A percentile compares a stretch with the other conserved stretches of the same genome.
phyloP scores from a whole-genome alignment of 2,113 vertebrate genomes.

The Mus spicilegus region DNA sequence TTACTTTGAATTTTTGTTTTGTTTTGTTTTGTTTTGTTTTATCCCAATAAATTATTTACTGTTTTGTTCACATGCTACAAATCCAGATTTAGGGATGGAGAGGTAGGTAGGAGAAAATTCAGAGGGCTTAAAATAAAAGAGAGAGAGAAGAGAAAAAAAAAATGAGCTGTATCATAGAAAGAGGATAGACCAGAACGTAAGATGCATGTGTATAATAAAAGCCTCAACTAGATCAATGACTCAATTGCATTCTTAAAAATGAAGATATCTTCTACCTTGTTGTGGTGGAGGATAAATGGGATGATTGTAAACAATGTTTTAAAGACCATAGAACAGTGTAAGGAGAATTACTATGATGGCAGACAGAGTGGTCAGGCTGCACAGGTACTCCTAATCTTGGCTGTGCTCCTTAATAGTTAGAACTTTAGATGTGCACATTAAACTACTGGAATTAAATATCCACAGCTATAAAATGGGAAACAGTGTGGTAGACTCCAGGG shows the following conservation, averaged over 20 bases:
- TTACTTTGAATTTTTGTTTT: not conserved
- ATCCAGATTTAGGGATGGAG: not conserved
- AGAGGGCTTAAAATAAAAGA: not conserved
- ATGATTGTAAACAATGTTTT: not conserved
- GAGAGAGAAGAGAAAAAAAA: not conserved
- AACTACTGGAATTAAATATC: not conserved
- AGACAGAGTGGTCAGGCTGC: not conserved
- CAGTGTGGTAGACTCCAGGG: not conserved
- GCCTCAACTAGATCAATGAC: not conserved
- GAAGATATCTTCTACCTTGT: not conserved
- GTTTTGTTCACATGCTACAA: not conserved
- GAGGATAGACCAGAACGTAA: not conserved
- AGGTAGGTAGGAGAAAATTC: not conserved
- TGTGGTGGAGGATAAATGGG: not conserved
- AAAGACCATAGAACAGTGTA: not conserved
- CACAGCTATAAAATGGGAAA: slow-evolving; percentile 16
- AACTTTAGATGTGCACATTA: slow-evolving; percentile 5
- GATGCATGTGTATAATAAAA: not conserved
- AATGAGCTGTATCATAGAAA: not conserved
- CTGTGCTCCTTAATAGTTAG: not conserved
- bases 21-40: not conserved
- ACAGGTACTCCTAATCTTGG: not conserved
- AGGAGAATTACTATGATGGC: not conserved
- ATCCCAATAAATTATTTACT: slow-evolving; percentile 35
- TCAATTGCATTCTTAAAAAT: not conserved